A percentile compares a stretch with the other conserved stretches of the same genome.
phyloP scores from a whole-genome alignment of 1,140 invertebrate species.

The Camponotus floridanus region DNA sequence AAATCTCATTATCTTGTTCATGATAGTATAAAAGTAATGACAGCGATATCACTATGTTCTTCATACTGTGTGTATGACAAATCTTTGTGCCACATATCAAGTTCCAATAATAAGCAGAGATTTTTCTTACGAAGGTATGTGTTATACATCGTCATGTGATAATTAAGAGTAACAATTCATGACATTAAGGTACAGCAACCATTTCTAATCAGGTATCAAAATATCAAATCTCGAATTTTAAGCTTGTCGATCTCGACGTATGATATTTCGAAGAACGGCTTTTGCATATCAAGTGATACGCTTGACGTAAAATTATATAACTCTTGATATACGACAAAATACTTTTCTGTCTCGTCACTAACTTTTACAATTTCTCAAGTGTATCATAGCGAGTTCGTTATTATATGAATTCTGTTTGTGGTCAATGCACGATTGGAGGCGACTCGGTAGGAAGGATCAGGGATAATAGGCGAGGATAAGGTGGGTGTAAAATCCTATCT shows the following conservation, averaged over 20 bases:
- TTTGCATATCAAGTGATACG: slow-evolving; percentile 43
- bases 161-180: slow-evolving; percentile 61
- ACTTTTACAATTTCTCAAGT: slow-evolving; percentile 60
- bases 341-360: slow-evolving; percentile 43
- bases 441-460: slow-evolving; percentile 71
- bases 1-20: slow-evolving; percentile 57
- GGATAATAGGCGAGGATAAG: slow-evolving; percentile 80
- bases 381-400: slow-evolving; percentile 64
- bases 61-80: slow-evolving; percentile 37
- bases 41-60: slow-evolving; percentile 5
- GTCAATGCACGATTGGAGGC: slow-evolving; percentile 72
- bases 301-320: slow-evolving; percentile 39
- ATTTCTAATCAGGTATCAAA: slow-evolving; percentile 52
- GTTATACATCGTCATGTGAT: slow-evolving; percentile 54
- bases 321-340: slow-evolving; percentile 52
- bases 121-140: slow-evolving; percentile 68
- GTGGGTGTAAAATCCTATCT: slow-evolving; percentile 84
- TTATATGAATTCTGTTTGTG: slow-evolving; percentile 68
- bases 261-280: slow-evolving; percentile 43
- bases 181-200: slow-evolving; percentile 39
- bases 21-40: slow-evolving; percentile 21
- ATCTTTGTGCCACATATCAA: slow-evolving; percentile 17
- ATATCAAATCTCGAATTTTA: slow-evolving; percentile 28
- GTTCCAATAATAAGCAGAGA: slow-evolving; percentile 58
- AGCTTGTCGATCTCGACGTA: slow-evolving; percentile 54